Base-by-base conservation (phyloP, 2,888 invertebrate genomes). In the Bursaphelenchus okinawaensis region DNA sequence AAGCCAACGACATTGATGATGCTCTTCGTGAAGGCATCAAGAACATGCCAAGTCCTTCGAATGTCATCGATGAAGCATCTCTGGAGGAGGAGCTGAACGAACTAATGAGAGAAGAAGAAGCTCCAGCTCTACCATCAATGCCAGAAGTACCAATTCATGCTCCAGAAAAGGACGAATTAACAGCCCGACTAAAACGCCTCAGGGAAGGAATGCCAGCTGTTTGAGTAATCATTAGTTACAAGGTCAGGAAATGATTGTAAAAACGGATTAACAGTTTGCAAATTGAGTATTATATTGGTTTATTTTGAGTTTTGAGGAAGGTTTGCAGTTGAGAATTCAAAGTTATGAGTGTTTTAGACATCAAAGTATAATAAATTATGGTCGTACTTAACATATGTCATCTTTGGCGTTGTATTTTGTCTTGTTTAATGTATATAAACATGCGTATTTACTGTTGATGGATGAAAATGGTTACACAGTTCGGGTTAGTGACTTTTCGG, bases 1-100 rank as follows among this genome's bases (percentile, higher is more conserved):
- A 81, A 40, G 75, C 70, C 62, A 63, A 62, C 7, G 80, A 80
- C 52, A 71, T 80, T 26, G 76, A 79, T 52, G 77, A 78, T n/a
- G 73, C 78, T 1, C 61, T 80, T 9, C 66, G 74, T n/a, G 72
- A 72, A 9, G 69, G 74, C 19, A 55, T 69, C 54, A 31, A 54
- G n/a, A 52, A 40, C 51, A 28, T 73, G 28, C 68, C 70, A 7
- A 52, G 59, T 9, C 64, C 63, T 7, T 40, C 40, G 20, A 60
- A 54, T 4, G 40, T 63, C 23, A 54, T 68, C 22, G 70, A 74
- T 31, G 75, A 75, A 12, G 52, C 69, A 4, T 69, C 58, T 31
- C 68, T 72, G 27, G 72, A 72, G 52, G 72, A 54, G 22, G 72
- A 72, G 52, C 59, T 72, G 51, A 69, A 75, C 51, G 71, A 62